Percentiles rank a stretch among this genome's conserved stretches.
Evolutionary conservation across 2,797 vertebrate genomes (phyloP).

Genomic region (Danio kyathit): DNA sequence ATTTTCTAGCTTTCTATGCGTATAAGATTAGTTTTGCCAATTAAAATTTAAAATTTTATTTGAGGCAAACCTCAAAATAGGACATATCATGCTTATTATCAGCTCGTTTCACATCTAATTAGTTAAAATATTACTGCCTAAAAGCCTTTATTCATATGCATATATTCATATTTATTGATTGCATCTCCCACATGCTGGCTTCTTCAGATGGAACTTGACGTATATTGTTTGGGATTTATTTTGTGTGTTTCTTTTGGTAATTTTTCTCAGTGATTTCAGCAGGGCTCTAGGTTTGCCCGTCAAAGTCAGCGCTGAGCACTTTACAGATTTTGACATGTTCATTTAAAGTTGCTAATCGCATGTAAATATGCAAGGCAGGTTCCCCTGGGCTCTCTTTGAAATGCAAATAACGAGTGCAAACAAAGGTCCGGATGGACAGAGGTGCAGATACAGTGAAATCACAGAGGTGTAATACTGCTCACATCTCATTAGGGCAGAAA

Average conservation of each 20-base stretch:
- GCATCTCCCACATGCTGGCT: too few relatives aligned
- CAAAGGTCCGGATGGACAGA: slow-evolving; percentile 76
- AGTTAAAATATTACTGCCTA: too few relatives aligned
- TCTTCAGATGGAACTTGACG: too few relatives aligned
- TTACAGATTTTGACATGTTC: slow-evolving; percentile 79
- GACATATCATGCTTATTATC: too few relatives aligned
- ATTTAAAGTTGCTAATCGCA: slow-evolving; percentile 84
- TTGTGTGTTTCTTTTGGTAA: background rate
- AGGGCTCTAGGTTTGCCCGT: slow-evolving; percentile 48
- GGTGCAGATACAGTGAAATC: slow-evolving; percentile 78
- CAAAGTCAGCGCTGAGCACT: slow-evolving; percentile 68
- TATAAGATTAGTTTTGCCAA: too few relatives aligned
- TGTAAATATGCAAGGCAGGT: slow-evolving; percentile 82
- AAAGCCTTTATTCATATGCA: too few relatives aligned
- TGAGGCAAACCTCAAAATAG: too few relatives aligned
- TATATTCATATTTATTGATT: too few relatives aligned
- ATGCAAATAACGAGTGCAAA: slow-evolving; percentile 82
- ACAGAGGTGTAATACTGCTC: slow-evolving; percentile 70
- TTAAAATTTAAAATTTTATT: too few relatives aligned
- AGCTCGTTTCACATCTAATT: too few relatives aligned
- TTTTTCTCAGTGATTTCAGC: slow-evolving; percentile 1
- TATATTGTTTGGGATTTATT: too few relatives aligned
- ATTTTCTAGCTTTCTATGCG: too few relatives aligned
- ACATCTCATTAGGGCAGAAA: slow-evolving; percentile 58
- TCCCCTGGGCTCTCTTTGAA: slow-evolving; percentile 81